These are phyloP conservation scores for Littorina saxatilis DNA, from an alignment of 1,140 invertebrate genomes.

Conservation along the genomic window DNA sequence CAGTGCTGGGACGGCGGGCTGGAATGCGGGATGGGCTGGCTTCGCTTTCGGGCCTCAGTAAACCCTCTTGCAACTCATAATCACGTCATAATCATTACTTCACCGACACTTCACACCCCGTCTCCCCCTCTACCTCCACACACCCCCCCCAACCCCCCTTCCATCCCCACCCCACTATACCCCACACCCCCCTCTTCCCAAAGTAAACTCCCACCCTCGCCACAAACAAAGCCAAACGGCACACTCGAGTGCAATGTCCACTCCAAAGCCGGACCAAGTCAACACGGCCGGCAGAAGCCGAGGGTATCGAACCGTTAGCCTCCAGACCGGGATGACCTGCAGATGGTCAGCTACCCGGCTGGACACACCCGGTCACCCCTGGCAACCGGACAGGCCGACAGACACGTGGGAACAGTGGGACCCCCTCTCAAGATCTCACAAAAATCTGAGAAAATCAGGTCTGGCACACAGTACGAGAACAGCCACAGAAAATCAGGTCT, in stretches of 20 bases:
- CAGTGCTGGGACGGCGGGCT: too few species aligned
- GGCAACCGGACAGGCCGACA: not conserved
- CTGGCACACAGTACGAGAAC: too few species aligned
- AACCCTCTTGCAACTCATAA: too few species aligned
- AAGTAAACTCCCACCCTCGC: not conserved
- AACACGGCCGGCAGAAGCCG: constrained; percentile 8
- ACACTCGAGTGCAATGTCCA: constrained; percentile 1
- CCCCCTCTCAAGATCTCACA: too few species aligned
- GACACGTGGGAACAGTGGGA: not conserved
- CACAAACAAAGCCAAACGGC: not conserved
- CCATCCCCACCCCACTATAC: not conserved
- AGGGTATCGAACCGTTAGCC: constrained; percentile 6
- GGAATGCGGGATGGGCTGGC: too few species aligned
- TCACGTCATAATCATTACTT: too few species aligned
- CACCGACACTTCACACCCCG: not conserved
- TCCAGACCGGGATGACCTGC: not conserved
- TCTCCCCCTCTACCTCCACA: not conserved
- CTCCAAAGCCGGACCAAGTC: not conserved
- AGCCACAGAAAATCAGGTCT: too few species aligned
- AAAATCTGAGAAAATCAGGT: too few species aligned
- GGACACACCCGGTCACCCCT: not conserved
- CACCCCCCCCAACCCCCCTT: not conserved
- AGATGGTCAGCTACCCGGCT: constrained; percentile 8
- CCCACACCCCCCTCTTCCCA: not conserved
- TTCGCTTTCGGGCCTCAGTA: too few species aligned